A percentile compares a stretch with the other conserved stretches of the same genome.
These are phyloP conservation scores for Rutpela maculata DNA, from an alignment of 2,888 invertebrate species.

Conservation along the genomic window DNA sequence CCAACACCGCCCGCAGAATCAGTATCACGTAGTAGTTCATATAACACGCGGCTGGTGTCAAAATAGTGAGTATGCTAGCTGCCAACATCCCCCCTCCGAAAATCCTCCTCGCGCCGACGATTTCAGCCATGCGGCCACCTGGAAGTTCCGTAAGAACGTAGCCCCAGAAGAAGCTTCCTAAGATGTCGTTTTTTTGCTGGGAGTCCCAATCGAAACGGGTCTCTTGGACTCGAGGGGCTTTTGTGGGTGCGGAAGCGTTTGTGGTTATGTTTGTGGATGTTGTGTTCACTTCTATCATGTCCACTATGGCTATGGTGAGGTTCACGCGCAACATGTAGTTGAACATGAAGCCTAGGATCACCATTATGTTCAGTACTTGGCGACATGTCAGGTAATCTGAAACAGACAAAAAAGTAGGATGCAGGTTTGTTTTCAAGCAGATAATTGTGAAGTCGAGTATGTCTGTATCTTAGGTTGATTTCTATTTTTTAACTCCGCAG, in stretches of 20 bases:
- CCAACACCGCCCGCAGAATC: slow-evolving; percentile 80
- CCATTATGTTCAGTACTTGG: slow-evolving; percentile 88
- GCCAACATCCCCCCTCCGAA: slow-evolving; percentile 91
- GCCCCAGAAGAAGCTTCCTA: slow-evolving; percentile 95
- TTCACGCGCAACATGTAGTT: slow-evolving; percentile 93
- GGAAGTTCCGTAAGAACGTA: slow-evolving; percentile 93
- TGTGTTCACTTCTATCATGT: slow-evolving; percentile 79
- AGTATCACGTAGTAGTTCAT: slow-evolving; percentile 83
- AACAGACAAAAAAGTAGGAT: slow-evolving; percentile 44
- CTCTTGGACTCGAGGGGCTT: slow-evolving; percentile 51
- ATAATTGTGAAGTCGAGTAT: not conserved
- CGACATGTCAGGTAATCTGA: slow-evolving; percentile 78
- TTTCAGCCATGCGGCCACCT: slow-evolving; percentile 89
- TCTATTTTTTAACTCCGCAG: too few relatives aligned
- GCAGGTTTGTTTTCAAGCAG: not conserved
- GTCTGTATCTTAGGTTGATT: too few relatives aligned
- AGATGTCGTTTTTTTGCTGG: slow-evolving; percentile 86
- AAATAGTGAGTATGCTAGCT: slow-evolving; percentile 86
- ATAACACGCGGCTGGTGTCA: slow-evolving; percentile 87
- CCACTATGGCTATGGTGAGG: slow-evolving; percentile 90
- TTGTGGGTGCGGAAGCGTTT: slow-evolving; percentile 39
- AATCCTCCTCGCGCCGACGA: slow-evolving; percentile 87
- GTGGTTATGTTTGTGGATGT: slow-evolving; percentile 60
- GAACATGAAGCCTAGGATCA: slow-evolving; percentile 91
- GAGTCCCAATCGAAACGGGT: slow-evolving; percentile 85